Base-by-base conservation (phyloP, 2,113 vertebrate species). In the Labrus mixtus region DNA sequence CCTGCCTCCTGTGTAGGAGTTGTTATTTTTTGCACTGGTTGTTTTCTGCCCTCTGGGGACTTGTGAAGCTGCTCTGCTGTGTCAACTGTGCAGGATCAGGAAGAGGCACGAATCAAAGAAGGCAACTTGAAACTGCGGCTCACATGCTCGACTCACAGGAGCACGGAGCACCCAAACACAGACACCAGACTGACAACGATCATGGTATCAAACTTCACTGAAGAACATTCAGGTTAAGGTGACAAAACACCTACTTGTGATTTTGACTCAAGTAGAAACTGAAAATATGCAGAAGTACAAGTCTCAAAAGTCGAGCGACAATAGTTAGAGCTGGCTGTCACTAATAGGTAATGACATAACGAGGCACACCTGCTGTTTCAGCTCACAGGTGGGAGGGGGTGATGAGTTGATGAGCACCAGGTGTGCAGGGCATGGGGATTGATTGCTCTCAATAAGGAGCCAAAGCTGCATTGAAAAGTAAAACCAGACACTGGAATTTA, bases 1-100 rank as follows among this genome's bases (percentile, higher is more conserved):
- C 37, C 17, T 19, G 15, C 19, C 20, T 15, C 33, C 22, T 43
- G 20, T 3, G 46, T 3, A 8, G 17, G 20, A 41, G 8, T 17
- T 58, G 2, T 39, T 9, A 11, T 20, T 20, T 55, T 3, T 7
- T 5, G 10, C 20, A n/a, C 43, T 57, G 3, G 16, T 37, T 16
- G 51, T 37, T 9, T 29, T 77, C 22, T 54, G 51, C 43, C 58
- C 58, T 63, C 63, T 6, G 41, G 62, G 55, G 63, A 62, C 69
- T 73, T 9, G 12, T 72, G 23, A 79, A 45, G 19, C 53, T 65
- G 43, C 68, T 46, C 50, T 33, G 63, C 29, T 17, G 8, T 62
- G 19, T 61, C 68, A 65, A 22, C 66, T 46, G 22, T 11, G 59
- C 64, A 9, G 46, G 60, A 81, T 37, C 12, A 20, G 62, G 39